phyloP scores from a whole-genome alignment of 2,113 vertebrate species.

The Cyprinodon brontotheroides region DNA sequence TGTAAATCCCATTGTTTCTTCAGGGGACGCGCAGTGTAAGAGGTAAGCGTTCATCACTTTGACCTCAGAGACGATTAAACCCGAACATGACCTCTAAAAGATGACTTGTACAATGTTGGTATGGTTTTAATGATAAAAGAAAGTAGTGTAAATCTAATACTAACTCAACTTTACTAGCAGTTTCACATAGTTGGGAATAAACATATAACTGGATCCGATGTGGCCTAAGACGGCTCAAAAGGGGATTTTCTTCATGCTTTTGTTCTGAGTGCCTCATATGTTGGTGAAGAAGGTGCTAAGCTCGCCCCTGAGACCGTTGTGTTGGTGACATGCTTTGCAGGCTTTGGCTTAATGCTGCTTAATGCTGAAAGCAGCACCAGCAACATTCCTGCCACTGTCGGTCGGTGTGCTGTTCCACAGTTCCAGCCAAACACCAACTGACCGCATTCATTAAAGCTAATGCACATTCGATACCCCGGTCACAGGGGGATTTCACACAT shows the following conservation, averaged over 20 bases:
- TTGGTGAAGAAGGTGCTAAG: slow-evolving; percentile 58
- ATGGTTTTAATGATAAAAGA: not conserved
- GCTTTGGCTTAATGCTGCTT: slow-evolving; percentile 74
- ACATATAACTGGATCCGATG: not conserved
- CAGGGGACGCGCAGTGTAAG: slow-evolving; percentile 17
- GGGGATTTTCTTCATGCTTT: slow-evolving; percentile 19
- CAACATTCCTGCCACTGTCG: slow-evolving; percentile 73
- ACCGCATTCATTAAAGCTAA: slow-evolving; percentile 69
- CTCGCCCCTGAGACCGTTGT: slow-evolving; percentile 37
- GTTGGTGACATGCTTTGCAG: slow-evolving; percentile 66
- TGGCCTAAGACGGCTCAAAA: slow-evolving; percentile 3
- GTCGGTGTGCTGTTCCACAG: slow-evolving; percentile 61
- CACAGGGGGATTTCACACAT: slow-evolving; percentile 43
- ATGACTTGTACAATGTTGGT: not conserved
- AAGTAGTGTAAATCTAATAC: not conserved
- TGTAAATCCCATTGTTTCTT: slow-evolving; percentile 40
- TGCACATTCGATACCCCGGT: slow-evolving; percentile 52
- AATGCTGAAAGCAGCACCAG: slow-evolving; percentile 70
- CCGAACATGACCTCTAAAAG: not conserved
- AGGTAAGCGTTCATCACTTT: slow-evolving; percentile 47
- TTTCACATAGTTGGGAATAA: slow-evolving; percentile 17
- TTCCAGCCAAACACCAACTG: slow-evolving; percentile 55
- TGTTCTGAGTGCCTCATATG: slow-evolving; percentile 17
- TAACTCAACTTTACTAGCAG: not conserved
- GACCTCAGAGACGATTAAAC: slow-evolving; percentile 8